Conservation (phyloP, 53 echinoderm and acorn worm species). For the Paracentrotus lividus region DNA sequence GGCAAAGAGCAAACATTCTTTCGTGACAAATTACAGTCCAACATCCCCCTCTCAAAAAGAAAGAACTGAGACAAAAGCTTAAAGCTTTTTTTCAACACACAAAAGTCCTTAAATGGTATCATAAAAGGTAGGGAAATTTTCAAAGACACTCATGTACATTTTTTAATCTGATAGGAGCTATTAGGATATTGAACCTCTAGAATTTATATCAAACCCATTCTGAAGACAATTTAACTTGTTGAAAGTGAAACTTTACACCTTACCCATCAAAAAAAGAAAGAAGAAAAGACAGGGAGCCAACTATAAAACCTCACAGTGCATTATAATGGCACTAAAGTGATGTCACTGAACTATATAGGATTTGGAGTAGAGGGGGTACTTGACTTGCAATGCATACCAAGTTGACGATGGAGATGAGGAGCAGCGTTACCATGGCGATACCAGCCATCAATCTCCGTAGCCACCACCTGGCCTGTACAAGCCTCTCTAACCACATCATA, state of each 20-base stretch:
- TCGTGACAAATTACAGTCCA: background rate
- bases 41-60: background rate
- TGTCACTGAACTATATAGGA: background rate
- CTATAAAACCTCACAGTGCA: background rate
- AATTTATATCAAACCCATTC: background rate
- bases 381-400: slow-evolving; percentile 74
- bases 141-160: background rate
- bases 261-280: background rate
- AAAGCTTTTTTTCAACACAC: too few relatives aligned
- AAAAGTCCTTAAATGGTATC: background rate
- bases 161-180: background rate
- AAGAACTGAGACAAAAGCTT: too few relatives aligned
- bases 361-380: background rate
- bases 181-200: background rate
- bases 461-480: slow-evolving; percentile 78
- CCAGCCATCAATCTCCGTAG: slow-evolving; percentile 83
- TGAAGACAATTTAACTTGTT: background rate
- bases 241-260: background rate
- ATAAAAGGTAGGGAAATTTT: background rate
- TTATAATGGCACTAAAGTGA: background rate
- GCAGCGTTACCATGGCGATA: slow-evolving; percentile 79
- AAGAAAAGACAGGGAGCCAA: background rate
- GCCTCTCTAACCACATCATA: slow-evolving; percentile 79
- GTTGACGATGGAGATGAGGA: slow-evolving; percentile 78
- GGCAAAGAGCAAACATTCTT: background rate